Base-by-base conservation (phyloP, 2,888 invertebrate genomes). In the Hedychridium roseum region DNA sequence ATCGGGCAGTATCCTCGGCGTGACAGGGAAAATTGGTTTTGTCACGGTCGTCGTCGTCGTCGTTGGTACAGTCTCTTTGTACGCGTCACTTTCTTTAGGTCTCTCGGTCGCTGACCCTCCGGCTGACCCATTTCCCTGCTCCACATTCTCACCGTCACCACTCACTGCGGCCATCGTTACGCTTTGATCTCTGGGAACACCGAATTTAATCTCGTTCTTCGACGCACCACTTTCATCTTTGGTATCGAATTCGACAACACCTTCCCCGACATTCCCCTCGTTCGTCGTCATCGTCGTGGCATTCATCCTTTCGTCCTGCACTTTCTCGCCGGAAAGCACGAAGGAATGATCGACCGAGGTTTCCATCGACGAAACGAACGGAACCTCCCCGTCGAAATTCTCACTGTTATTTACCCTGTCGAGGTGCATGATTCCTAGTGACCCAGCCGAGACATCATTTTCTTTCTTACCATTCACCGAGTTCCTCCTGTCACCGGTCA, bases 21-120 rank as follows among this genome's bases (percentile, higher is more conserved):
- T 73, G 21, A 70, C 71, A 21, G 74, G 68, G 39, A 70, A 71
- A 28, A 60, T 54, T 3, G 70, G 58, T 11, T 54, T 23, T 32
- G 54, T 41, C 2, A 45, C 26, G 5, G 53, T 51, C 14, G 54
- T 26, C 14, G 46, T 38, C 14, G 50, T 39, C 14, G 49, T 18
- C 30, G 38, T 21, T 37, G 14, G 26, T 26, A 7, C n/a, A n/a
- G 41, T 47, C 9, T 48, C 50, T 26, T 30, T 52, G 6, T 42
- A 40, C 30, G 40, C 49, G 26, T 52, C 34, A 16, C 43, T 50
- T 20, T 57, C 56, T 43, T 23, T 39, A 27, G 44, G 28, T 36
- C 58, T 44, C 17, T 51, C 57, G 38, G 51, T 55, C 49, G 48
- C 51, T 43, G 50, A 54, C 49, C 50, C n/a, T n/a, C n/a, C 39